Evolutionary conservation across 2,797 vertebrate genomes (phyloP).

Genomic region (Myotis pilosus): DNA sequence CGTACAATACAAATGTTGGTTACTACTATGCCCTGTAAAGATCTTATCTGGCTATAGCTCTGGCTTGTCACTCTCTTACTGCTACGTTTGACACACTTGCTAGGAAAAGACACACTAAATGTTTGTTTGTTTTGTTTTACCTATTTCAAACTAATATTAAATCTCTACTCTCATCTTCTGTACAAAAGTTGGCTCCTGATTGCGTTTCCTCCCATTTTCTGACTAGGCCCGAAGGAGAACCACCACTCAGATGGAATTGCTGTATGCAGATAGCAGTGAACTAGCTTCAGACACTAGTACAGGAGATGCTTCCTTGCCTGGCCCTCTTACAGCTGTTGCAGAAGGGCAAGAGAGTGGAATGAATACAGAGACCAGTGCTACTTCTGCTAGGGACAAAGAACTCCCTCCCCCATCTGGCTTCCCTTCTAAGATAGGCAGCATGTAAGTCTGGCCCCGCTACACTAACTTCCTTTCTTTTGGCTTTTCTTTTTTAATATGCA

Average conservation of each 20-base stretch:
- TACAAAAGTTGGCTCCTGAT: constrained; percentile 51
- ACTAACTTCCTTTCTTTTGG: constrained; percentile 82
- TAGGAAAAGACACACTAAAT: constrained; percentile 50
- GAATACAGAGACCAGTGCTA: constrained; percentile 83
- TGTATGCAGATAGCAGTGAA: constrained; percentile 93
- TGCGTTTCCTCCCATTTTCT: constrained; percentile 61
- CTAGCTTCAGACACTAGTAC: constrained; percentile 85
- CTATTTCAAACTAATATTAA: constrained; percentile 52
- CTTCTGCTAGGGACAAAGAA: constrained; percentile 87
- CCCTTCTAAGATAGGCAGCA: constrained; percentile 88
- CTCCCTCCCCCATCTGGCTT: constrained; percentile 86
- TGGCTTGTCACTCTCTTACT: constrained; percentile 16
- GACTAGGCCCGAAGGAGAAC: constrained; percentile 94
- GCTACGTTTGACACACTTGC: neutral
- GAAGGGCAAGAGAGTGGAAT: constrained; percentile 86
- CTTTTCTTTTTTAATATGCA: constrained; percentile 75
- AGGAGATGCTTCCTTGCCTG: constrained; percentile 86
- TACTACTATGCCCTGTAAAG: neutral
- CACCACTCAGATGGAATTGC: constrained; percentile 96
- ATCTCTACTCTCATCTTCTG: constrained; percentile 31
- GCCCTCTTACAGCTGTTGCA: constrained; percentile 82
- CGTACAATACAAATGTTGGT: neutral
- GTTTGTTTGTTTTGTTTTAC: constrained; percentile 3
- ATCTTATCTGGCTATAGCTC: neutral
- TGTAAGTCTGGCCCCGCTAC: constrained; percentile 90